Conservation (phyloP, 53 echinoderm and acorn worm genomes). For the Echinarachnius parma region DNA sequence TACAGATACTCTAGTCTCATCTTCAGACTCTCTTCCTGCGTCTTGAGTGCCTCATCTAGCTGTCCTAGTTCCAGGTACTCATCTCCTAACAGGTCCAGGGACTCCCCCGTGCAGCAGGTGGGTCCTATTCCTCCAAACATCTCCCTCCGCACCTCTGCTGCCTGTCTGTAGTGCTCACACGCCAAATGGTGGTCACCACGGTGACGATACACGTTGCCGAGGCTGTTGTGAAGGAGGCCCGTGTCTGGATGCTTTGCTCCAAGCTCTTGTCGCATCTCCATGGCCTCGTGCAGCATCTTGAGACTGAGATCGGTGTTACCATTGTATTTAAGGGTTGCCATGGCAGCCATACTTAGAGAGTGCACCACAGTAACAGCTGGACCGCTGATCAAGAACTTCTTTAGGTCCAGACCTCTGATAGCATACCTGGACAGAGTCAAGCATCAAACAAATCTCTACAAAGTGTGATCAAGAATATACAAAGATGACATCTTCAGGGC, state of each 20-base stretch:
- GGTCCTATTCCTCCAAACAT: conserved; percentile 16
- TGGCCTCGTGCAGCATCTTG: conserved; percentile 15
- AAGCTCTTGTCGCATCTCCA: conserved; percentile 31
- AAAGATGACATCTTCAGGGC: too few relatives aligned
- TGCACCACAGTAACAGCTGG: conserved; percentile 18
- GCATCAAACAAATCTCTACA: background rate
- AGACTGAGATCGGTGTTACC: conserved; percentile 10
- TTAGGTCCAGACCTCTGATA: conserved; percentile 11
- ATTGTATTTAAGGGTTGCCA: conserved; percentile 13
- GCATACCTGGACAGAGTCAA: conserved; percentile 9
- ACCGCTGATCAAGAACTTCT: conserved; percentile 12
- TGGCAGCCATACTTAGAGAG: conserved; percentile 35
- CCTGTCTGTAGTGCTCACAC: conserved; percentile 6
- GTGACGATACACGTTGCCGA: conserved; percentile 29
- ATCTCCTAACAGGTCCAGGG: conserved; percentile 26
- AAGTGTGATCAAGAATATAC: too few relatives aligned
- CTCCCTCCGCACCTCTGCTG: background rate
- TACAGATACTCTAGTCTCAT: conserved; percentile 5
- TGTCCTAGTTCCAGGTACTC: conserved; percentile 6
- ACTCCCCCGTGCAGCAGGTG: conserved; percentile 36
- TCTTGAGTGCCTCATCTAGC: background rate
- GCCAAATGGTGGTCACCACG: background rate
- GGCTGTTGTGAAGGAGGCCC: conserved; percentile 29
- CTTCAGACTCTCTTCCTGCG: conserved; percentile 12
- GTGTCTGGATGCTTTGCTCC: conserved; percentile 29